These are phyloP conservation scores for Meandrina meandrites DNA, from an alignment of 92 coral and sea anemone species.

Conservation along the genomic window DNA sequence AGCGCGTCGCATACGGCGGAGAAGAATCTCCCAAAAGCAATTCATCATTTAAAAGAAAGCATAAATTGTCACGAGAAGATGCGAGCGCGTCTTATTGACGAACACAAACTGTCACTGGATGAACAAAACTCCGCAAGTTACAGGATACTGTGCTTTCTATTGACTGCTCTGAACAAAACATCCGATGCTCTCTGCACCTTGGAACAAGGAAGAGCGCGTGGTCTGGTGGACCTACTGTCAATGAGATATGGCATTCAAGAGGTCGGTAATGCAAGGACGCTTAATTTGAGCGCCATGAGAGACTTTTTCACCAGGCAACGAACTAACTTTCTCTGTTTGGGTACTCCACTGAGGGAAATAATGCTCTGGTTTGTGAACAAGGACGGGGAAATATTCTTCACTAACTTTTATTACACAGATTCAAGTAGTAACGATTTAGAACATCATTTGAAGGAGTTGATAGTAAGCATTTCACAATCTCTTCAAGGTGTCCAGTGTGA, in stretches of 20 bases:
- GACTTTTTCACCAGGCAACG: background rate
- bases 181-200: background rate
- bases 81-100: background rate
- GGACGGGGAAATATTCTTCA: background rate
- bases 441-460: background rate
- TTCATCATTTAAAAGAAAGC: background rate
- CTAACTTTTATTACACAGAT: background rate
- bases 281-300: background rate
- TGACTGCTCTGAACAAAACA: background rate
- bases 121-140: background rate
- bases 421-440: background rate
- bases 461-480: background rate
- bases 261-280: background rate
- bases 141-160: background rate
- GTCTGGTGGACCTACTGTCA: slow-evolving; percentile 13
- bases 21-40: background rate
- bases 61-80: background rate
- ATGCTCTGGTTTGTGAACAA: slow-evolving; percentile 7
- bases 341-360: background rate
- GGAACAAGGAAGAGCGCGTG: slow-evolving; percentile 17
- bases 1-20: background rate
- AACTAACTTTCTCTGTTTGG: background rate
- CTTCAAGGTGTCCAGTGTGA: background rate
- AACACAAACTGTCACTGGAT: background rate
- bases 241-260: background rate